Evolutionary conservation across 2,888 invertebrate species (phyloP).

Genomic region (Adineta ricciae): DNA sequence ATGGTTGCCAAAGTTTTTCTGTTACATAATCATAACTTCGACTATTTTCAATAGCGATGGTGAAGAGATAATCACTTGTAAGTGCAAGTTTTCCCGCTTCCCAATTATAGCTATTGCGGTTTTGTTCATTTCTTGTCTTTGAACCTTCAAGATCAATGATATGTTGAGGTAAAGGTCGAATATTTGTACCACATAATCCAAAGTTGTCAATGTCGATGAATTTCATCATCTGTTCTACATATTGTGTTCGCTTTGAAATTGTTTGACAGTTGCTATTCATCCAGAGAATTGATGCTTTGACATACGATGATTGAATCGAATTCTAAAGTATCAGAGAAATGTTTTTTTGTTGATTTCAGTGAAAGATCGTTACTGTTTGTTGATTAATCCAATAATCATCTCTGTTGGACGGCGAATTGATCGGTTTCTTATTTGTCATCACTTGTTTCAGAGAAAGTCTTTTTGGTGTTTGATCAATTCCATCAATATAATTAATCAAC

Average conservation of each 20-base stretch:
- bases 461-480: not conserved
- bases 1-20: not conserved
- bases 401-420: not conserved
- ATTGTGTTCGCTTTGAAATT: not conserved
- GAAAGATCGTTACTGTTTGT: too few relatives aligned
- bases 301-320: not conserved
- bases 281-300: not conserved
- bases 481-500: not conserved
- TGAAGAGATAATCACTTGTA: not conserved
- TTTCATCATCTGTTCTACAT: not conserved
- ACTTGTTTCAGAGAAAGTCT: not conserved
- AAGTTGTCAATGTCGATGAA: not conserved
- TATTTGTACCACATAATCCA: not conserved
- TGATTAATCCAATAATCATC: too few relatives aligned
- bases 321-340: too few relatives aligned
- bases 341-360: too few relatives aligned
- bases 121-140: not conserved
- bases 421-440: not conserved
- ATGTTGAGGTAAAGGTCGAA: not conserved
- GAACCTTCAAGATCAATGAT: not conserved
- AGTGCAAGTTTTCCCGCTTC: not conserved
- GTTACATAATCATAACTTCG: not conserved
- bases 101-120: not conserved
- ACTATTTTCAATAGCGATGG: not conserved
- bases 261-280: not conserved